Percentiles rank a stretch among this genome's conserved stretches.
Evolutionary conservation across 2,888 invertebrate genomes (phyloP).

Genomic region (Drosophila phalerata): DNA sequence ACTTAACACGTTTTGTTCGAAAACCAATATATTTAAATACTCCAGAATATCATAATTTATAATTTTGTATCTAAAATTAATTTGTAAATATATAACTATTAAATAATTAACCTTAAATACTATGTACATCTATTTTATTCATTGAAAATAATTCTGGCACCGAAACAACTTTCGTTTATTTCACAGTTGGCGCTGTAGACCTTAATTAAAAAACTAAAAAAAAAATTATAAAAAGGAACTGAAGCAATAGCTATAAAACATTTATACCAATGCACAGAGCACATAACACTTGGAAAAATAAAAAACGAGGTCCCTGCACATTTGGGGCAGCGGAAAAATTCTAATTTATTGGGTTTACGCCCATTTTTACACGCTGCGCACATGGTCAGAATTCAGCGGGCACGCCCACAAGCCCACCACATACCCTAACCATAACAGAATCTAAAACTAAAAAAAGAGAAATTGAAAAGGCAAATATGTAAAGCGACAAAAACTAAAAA

Average conservation of each 20-base stretch:
- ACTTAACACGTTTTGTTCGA: too few species aligned
- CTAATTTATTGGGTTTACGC: conserved; percentile 74
- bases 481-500: conserved; percentile 35
- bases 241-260: conserved; percentile 23
- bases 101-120: too few species aligned
- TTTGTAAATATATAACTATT: neutral
- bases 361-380: conserved; percentile 71
- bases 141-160: neutral
- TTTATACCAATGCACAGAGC: conserved; percentile 13
- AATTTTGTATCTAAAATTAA: too few species aligned
- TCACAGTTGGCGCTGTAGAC: neutral
- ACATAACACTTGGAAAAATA: conserved; percentile 15
- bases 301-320: conserved; percentile 16
- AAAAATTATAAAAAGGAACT: conserved; percentile 34
- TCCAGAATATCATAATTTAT: too few species aligned
- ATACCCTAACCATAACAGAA: conserved; percentile 45
- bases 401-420: conserved; percentile 33
- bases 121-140: too few species aligned
- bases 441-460: conserved; percentile 39
- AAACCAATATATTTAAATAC: too few species aligned
- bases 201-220: conserved; percentile 19
- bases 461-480: conserved; percentile 54
- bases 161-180: neutral
- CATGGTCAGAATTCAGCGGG: conserved; percentile 35
- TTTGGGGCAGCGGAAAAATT: conserved; percentile 56